These are phyloP conservation scores for Tauraco erythrolophus DNA, from an alignment of 2,113 vertebrate species.

Conservation along the genomic window DNA sequence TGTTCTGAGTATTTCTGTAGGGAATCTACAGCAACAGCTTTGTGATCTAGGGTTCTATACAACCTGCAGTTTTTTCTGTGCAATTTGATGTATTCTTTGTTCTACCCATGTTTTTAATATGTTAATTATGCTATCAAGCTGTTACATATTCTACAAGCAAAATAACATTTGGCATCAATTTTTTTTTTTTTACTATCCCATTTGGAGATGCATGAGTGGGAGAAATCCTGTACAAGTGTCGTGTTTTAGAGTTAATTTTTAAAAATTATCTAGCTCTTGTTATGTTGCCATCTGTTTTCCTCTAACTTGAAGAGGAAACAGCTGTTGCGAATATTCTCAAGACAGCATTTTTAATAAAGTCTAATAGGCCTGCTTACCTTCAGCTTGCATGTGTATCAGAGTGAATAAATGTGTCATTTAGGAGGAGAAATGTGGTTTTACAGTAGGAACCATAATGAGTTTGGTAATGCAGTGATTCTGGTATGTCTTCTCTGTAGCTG, in stretches of 20 bases:
- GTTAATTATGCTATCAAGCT: slow-evolving; percentile 35
- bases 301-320: slow-evolving; percentile 64
- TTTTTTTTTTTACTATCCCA: not conserved
- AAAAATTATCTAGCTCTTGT: slow-evolving; percentile 58
- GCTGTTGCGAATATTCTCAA: slow-evolving; percentile 61
- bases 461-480: not conserved
- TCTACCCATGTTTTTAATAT: slow-evolving; percentile 15
- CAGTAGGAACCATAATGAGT: not conserved
- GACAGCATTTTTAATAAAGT: slow-evolving; percentile 51
- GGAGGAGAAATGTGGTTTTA: not conserved
- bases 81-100: slow-evolving; percentile 14
- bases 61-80: not conserved
- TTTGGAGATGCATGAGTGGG: slow-evolving; percentile 49
- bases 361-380: slow-evolving; percentile 57
- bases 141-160: slow-evolving; percentile 1
- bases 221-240: slow-evolving; percentile 56
- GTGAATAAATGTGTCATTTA: not conserved
- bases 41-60: not conserved
- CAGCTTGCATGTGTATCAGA: not conserved
- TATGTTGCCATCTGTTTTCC: slow-evolving; percentile 65
- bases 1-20: not conserved
- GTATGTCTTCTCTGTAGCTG: not conserved
- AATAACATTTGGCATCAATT: slow-evolving; percentile 36
- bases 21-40: not conserved
- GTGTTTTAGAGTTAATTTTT: slow-evolving; percentile 56